Evolutionary conservation across 2,113 vertebrate species (phyloP).

Genomic region (Melanerpes aurifrons): DNA sequence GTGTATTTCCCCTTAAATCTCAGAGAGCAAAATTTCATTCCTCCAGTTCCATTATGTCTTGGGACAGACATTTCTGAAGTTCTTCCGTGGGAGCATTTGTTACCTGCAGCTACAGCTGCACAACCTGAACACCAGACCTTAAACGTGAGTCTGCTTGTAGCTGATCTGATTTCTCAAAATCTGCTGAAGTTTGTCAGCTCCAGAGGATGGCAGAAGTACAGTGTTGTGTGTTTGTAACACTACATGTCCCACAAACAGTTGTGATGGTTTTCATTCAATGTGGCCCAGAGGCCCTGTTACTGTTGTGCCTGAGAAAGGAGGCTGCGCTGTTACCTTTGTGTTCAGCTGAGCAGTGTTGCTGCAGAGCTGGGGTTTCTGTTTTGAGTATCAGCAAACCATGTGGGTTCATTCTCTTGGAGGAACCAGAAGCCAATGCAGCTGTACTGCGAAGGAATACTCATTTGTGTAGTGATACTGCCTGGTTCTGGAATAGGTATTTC

Average conservation of each 20-base stretch:
- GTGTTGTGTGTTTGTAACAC: neutral
- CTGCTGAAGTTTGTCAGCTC: neutral
- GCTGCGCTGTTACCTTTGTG: neutral
- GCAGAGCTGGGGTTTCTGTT: neutral
- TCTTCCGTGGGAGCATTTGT: neutral
- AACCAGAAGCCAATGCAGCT: neutral
- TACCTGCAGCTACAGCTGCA: neutral
- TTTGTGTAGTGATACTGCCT: neutral
- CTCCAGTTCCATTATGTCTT: neutral
- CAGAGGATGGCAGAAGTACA: neutral
- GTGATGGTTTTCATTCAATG: neutral
- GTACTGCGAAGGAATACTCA: neutral
- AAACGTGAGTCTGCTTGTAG: neutral
- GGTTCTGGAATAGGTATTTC: neutral
- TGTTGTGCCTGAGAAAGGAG: neutral
- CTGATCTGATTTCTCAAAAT: neutral
- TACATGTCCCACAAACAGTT: neutral
- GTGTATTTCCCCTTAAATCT: neutral
- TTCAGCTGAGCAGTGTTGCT: neutral
- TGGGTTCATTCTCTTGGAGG: neutral
- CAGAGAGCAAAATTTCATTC: neutral
- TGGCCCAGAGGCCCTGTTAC: neutral
- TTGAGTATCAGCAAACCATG: rapidly evolving
- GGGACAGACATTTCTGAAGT: neutral
- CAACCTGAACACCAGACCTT: neutral